Evolutionary conservation across 2,113 vertebrate species (phyloP).

Genomic region (Aramus guarauna): DNA sequence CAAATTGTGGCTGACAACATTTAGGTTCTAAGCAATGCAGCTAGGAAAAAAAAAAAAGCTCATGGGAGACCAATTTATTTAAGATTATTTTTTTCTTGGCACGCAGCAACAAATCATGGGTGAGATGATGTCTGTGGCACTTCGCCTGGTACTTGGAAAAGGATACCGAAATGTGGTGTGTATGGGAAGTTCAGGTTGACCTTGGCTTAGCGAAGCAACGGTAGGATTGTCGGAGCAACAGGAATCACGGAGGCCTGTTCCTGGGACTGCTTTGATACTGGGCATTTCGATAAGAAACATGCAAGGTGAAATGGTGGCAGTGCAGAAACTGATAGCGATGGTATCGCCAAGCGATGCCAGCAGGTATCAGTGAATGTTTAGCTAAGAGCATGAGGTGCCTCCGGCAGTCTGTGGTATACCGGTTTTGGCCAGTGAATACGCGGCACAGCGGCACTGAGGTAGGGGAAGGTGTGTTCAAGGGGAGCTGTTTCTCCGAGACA

Average conservation of each 20-base stretch:
- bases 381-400: neutral
- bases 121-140: neutral
- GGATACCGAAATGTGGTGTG: rapidly evolving
- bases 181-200: neutral
- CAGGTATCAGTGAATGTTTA: neutral
- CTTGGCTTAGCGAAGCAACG: neutral
- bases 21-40: neutral
- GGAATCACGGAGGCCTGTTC: neutral
- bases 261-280: neutral
- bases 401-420: neutral
- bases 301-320: neutral
- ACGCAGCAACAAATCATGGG: rapidly evolving
- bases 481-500: neutral
- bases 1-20: neutral
- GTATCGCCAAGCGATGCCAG: rapidly evolving
- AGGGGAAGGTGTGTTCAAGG: neutral
- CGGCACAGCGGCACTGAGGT: neutral
- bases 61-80: neutral
- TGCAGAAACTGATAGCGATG: neutral
- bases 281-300: neutral
- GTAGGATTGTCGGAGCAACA: rapidly evolving
- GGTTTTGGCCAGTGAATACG: neutral
- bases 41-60: neutral
- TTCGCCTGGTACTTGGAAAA: neutral
- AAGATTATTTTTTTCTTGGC: neutral